phyloP scores from a whole-genome alignment of 1,140 invertebrate species.

The Goniozus legneri region DNA sequence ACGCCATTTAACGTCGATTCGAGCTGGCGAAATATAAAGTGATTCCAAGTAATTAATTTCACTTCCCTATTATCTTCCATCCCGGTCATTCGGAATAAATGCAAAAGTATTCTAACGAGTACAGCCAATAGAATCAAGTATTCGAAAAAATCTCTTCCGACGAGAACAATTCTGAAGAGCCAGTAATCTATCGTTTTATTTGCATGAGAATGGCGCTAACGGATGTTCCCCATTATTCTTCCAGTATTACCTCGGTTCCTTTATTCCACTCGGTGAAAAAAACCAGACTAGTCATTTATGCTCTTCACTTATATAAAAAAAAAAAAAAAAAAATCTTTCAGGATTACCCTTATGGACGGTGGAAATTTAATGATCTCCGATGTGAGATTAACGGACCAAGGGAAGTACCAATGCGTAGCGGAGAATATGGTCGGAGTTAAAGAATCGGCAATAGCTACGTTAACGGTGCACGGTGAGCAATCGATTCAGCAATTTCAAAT shows the following conservation, averaged over 20 bases:
- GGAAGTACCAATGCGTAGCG: constrained; percentile 81
- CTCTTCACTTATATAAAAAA: no score
- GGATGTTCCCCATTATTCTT: constrained; percentile 45
- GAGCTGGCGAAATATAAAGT: no score
- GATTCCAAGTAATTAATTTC: constrained; percentile 25
- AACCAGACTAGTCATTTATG: background rate
- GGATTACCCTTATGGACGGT: constrained; percentile 74
- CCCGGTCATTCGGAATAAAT: background rate
- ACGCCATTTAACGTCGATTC: no score
- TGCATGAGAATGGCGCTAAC: constrained; percentile 48
- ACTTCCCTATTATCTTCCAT: no score
- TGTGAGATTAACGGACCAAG: constrained; percentile 77
- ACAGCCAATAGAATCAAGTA: background rate
- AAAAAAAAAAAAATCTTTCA: no score
- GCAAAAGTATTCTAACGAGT: background rate
- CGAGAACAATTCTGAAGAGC: constrained; percentile 44
- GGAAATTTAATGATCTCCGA: constrained; percentile 83
- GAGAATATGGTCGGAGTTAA: constrained; percentile 81
- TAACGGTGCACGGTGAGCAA: constrained; percentile 77
- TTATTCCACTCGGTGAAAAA: background rate
- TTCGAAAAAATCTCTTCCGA: constrained; percentile 36
- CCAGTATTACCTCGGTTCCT: constrained; percentile 30
- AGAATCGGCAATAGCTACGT: constrained; percentile 68
- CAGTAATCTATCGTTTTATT: constrained; percentile 44
- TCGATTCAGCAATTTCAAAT: constrained; percentile 6